Percentiles rank a stretch among this genome's conserved stretches.
Conservation (phyloP, 2,113 vertebrate species). For the Hippocampus mohnikei region DNA sequence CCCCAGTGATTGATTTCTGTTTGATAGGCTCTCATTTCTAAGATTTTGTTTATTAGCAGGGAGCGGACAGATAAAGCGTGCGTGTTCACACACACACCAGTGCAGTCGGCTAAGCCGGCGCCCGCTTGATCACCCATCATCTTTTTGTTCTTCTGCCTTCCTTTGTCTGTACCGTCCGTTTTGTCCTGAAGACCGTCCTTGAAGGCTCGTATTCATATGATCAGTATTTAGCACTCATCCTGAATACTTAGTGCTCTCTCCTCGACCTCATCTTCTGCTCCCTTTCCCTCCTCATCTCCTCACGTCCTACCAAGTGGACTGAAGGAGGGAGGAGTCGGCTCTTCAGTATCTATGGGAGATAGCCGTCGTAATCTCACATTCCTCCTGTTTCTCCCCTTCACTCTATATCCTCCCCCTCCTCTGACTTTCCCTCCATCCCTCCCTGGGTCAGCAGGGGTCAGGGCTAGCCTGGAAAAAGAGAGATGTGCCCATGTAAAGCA, state of each 20-base stretch:
- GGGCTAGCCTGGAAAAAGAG: slow-evolving; percentile 16
- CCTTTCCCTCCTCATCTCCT: not conserved
- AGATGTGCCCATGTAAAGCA: slow-evolving; percentile 29
- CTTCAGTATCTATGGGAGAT: slow-evolving; percentile 62
- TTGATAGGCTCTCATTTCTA: slow-evolving; percentile 87
- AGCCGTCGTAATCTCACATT: slow-evolving; percentile 67
- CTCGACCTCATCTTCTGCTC: slow-evolving; percentile 30
- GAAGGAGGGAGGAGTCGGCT: slow-evolving; percentile 61
- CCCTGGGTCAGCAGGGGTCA: slow-evolving; percentile 53
- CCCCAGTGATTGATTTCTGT: slow-evolving; percentile 96
- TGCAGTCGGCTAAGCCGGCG: not conserved
- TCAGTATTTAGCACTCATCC: slow-evolving; percentile 40
- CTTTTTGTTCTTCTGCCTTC: slow-evolving; percentile 50
- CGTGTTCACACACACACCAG: not conserved
- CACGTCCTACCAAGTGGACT: slow-evolving; percentile 38
- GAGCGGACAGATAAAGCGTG: slow-evolving; percentile 47
- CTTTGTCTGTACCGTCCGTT: slow-evolving; percentile 44
- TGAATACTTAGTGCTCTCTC: slow-evolving; percentile 29
- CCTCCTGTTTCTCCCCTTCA: slow-evolving; percentile 67
- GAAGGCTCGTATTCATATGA: slow-evolving; percentile 40
- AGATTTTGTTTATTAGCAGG: slow-evolving; percentile 97
- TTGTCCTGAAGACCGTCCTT: slow-evolving; percentile 32
- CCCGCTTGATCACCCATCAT: slow-evolving; percentile 34
- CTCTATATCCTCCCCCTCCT: slow-evolving; percentile 44
- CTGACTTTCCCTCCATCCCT: slow-evolving; percentile 31